These are phyloP conservation scores for Chrysemys picta DNA, from an alignment of 2,113 vertebrate genomes.

Conservation along the genomic window DNA sequence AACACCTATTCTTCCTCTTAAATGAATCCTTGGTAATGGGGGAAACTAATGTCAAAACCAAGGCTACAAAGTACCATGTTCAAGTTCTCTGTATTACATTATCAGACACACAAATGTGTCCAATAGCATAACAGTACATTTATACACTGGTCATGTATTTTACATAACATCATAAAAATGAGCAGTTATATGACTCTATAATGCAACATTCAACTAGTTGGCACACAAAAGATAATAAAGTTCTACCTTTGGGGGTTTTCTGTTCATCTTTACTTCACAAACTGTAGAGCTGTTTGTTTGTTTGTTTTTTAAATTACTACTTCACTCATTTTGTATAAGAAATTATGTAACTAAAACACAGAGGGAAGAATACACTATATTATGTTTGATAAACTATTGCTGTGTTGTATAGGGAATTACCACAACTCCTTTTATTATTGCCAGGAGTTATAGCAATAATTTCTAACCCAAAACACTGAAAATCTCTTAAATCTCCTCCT, in stretches of 20 bases:
- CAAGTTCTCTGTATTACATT: neutral
- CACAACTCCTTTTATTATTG: conserved; percentile 11
- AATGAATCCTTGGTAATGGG: neutral
- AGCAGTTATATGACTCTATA: neutral
- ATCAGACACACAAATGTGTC: neutral
- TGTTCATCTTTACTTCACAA: neutral
- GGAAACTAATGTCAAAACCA: neutral
- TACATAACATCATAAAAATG: neutral
- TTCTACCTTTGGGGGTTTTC: neutral
- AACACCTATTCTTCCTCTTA: neutral
- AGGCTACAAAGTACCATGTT: neutral
- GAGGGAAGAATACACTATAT: neutral
- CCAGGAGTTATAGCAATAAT: conserved; percentile 15
- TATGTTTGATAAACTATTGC: neutral
- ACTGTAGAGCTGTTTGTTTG: neutral
- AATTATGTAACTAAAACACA: neutral
- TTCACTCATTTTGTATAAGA: neutral
- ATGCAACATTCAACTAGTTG: neutral
- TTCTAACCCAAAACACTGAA: neutral
- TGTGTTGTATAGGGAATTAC: neutral
- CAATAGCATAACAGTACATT: neutral
- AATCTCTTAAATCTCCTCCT: neutral
- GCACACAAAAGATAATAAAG: neutral
- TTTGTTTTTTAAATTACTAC: neutral
- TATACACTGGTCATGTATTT: neutral